Conservation (phyloP, 2,888 invertebrate genomes). For the Melanostoma scalare region DNA sequence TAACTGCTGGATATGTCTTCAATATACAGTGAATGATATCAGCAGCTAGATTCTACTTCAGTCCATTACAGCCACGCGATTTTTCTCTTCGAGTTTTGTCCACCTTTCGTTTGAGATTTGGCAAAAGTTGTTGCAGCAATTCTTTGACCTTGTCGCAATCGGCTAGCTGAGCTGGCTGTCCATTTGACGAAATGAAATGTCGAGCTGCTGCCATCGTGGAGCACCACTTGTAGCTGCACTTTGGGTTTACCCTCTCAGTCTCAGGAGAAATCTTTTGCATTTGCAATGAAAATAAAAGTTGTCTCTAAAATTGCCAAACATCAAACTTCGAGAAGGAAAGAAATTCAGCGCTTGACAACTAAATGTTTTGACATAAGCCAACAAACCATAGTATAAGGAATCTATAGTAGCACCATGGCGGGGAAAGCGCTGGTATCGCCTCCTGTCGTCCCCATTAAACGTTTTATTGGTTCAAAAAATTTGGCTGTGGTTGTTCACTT, state of each 20-base stretch:
- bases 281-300: slow-evolving; percentile 88
- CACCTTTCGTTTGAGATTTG: slow-evolving; percentile 96
- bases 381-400: too few relatives aligned
- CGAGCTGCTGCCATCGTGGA: slow-evolving; percentile 96
- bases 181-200: slow-evolving; percentile 98
- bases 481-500: too few relatives aligned
- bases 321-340: too few relatives aligned
- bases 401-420: too few relatives aligned
- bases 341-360: too few relatives aligned
- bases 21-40: slow-evolving; percentile 99
- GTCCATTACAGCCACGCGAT: slow-evolving; percentile 96
- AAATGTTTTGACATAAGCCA: too few relatives aligned
- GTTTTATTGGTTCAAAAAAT: too few relatives aligned
- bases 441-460: too few relatives aligned
- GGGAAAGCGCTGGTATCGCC: too few relatives aligned
- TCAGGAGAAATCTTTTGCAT: slow-evolving; percentile 93
- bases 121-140: slow-evolving; percentile 93
- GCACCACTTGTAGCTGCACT: slow-evolving; percentile 97
- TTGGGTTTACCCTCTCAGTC: slow-evolving; percentile 91
- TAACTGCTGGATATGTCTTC: slow-evolving; percentile 99
- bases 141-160: slow-evolving; percentile 97
- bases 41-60: slow-evolving; percentile 97
- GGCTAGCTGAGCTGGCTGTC: slow-evolving; percentile 90
- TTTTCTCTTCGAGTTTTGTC: slow-evolving; percentile 95
- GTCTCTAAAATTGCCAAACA: too few relatives aligned